These are phyloP conservation scores for Drosophila leonis DNA, from an alignment of 2,888 invertebrate genomes.

Conservation along the genomic window DNA sequence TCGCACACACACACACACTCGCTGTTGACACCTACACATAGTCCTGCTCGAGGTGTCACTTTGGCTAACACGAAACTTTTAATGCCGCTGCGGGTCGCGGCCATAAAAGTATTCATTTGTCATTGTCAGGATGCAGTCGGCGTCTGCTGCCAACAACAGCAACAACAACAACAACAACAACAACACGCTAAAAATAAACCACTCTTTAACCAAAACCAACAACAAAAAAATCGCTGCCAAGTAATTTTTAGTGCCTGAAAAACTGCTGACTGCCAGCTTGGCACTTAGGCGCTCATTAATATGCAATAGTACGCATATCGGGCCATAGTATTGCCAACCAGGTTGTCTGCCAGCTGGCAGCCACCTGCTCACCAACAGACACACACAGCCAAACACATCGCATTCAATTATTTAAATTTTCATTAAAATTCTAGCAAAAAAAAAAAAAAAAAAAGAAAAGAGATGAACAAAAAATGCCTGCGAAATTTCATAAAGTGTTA, in stretches of 20 bases:
- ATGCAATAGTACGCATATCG: slow-evolving; percentile 60
- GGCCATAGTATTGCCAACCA: slow-evolving; percentile 16
- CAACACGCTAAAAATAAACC: slow-evolving; percentile 24
- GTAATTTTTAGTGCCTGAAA: slow-evolving; percentile 41
- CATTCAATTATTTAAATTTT: slow-evolving; percentile 81
- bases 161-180: not conserved
- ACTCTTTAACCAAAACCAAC: slow-evolving; percentile 56
- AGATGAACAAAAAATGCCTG: slow-evolving; percentile 22
- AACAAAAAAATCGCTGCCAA: slow-evolving; percentile 34
- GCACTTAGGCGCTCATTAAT: slow-evolving; percentile 73
- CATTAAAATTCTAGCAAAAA: slow-evolving; percentile 69
- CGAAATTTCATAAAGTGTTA: slow-evolving; percentile 74
- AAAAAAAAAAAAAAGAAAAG: slow-evolving; percentile 15
- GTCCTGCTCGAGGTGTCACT: slow-evolving; percentile 68
- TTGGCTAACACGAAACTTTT: slow-evolving; percentile 76
- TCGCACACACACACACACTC: slow-evolving; percentile 20
- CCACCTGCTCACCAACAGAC: slow-evolving; percentile 22
- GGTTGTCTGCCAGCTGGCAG: slow-evolving; percentile 39
- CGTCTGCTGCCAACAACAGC: slow-evolving; percentile 45
- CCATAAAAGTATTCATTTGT: slow-evolving; percentile 81
- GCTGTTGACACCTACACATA: slow-evolving; percentile 32
- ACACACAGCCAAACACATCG: slow-evolving; percentile 21
- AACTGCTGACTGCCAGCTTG: slow-evolving; percentile 43
- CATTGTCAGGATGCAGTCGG: slow-evolving; percentile 75
- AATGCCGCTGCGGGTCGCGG: slow-evolving; percentile 75